Base-by-base conservation (phyloP, 2,888 invertebrate genomes). In the Dolichomitus sp. region DNA sequence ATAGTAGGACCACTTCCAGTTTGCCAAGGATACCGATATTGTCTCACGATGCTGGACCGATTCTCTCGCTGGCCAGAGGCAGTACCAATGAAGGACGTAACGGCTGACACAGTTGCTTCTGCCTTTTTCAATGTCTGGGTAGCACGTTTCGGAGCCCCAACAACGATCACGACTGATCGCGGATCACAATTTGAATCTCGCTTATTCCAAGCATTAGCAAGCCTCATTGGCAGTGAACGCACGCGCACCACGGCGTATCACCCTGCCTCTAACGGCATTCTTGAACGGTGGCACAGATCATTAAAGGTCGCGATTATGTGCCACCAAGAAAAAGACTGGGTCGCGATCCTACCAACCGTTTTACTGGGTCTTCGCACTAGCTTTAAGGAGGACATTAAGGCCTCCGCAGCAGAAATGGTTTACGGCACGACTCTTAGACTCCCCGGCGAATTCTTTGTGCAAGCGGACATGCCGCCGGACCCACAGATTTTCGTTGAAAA, bases 281-380 rank as follows among this genome's bases (percentile, higher is more conserved):
- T 94, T 5, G 93, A 94, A 84, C 85, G 93, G 11, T 90, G 91
- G 70, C 94, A 94, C 83, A 85, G 94, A 4, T 88, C 89, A 14
- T 83, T 94, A 69, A 94, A 93, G 86, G 87, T 92, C 0, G 91
- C 94, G 0, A 80, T 93, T 27, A 89, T 75, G 77, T 88, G 89
- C 75, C 86, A 89, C 52, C 33, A 74, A 5, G 7, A 50, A 7
- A 33, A 17, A 11, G 11, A 52, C 19, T 52, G 68, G 52, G 37
- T 68, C 4, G 52, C 52, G 17, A 12, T 68, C 12, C 50, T 68
- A n/a, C 68, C 68, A 11, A 75, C 63, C 0, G 88, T 93, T 7
- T 79, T 93, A 1, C 82, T 93, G 2, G 92, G 91, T 0, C 59
- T 92, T 7, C 86, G 92, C 7, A 80, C 88, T 0, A 74, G 87